Percentiles rank a stretch among this genome's conserved stretches.
Conservation (phyloP, 2,888 invertebrate species). For the Aleiodes testaceus region DNA sequence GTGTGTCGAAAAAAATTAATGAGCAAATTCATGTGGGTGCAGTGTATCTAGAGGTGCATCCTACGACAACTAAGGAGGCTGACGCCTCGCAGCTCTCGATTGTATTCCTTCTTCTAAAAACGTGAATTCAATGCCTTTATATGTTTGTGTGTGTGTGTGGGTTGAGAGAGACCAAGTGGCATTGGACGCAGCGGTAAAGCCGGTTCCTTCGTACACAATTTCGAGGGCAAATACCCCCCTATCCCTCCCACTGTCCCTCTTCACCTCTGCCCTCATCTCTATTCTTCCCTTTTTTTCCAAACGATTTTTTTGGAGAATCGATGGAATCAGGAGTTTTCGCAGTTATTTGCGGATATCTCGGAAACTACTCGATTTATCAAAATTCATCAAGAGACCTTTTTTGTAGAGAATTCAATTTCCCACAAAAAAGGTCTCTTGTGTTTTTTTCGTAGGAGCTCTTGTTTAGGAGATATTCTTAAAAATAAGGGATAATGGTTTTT, state of each 20-base stretch:
- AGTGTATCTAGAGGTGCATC: slow-evolving; percentile 11
- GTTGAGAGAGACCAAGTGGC: slow-evolving; percentile 30
- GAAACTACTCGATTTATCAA: too few species aligned
- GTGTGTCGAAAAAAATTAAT: slow-evolving; percentile 25
- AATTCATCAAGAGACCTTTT: too few species aligned
- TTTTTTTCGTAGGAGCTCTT: too few species aligned
- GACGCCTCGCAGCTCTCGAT: slow-evolving; percentile 30
- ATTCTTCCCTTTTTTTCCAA: not conserved
- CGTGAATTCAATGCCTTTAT: slow-evolving; percentile 2
- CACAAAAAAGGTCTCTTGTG: too few species aligned
- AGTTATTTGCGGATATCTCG: not conserved
- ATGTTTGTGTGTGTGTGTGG: slow-evolving; percentile 24
- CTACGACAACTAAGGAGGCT: slow-evolving; percentile 21
- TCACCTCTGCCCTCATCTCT: slow-evolving; percentile 26
- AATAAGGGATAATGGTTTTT: not conserved
- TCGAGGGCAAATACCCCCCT: slow-evolving; percentile 48
- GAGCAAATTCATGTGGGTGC: slow-evolving; percentile 15
- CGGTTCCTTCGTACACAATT: slow-evolving; percentile 48
- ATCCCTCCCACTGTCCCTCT: not conserved
- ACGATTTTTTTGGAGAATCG: not conserved
- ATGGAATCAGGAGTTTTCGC: too few species aligned
- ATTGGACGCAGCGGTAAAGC: slow-evolving; percentile 47
- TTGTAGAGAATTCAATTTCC: too few species aligned
- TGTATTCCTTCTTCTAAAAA: slow-evolving; percentile 20
- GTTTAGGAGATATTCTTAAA: too few species aligned